Evolutionary conservation across 2,888 invertebrate genomes (phyloP), one percentile per base, ranked within the genome.

Genomic region (Clusia tigrina): DNA sequence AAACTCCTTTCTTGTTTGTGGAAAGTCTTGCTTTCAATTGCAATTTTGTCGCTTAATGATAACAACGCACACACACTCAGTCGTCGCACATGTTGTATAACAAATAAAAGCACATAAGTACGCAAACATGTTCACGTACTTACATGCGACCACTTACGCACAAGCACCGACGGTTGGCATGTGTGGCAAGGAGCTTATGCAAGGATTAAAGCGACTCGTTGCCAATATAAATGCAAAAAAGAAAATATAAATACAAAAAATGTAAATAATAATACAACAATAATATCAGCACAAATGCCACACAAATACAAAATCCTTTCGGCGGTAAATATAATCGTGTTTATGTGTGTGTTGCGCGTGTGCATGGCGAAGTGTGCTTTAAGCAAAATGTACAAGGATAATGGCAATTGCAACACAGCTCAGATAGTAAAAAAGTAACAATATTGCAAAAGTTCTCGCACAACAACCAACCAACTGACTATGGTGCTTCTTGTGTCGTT

Each of bases 241-340:
- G 2, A 42, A 42, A 5, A n/a, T n/a, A n/a, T n/a, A n/a, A n/a
- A n/a, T n/a, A n/a, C n/a, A n/a, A n/a, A n/a, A n/a, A n/a, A n/a
- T n/a, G n/a, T n/a, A n/a, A n/a, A n/a, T n/a, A n/a, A n/a, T n/a
- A n/a, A n/a, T 3, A 42, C 42, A 42, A 42, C 32, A 32, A 32
- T 12, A 32, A 32, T 5, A 32, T 32, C 5, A 32, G 5, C 5
- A 42, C 3, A 42, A 42, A 42, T n/a, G 42, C 42, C 42, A n/a
- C 42, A 42, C n/a, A 32, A 42, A 42, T 42, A 23, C 52, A 52
- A 22, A 52, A 52, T 22, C 52, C n/a, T 52, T 52, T 22, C 17
- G 22, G 22, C 32, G 32, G 32, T 9, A 32, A 32, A 32, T 32
- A 32, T 32, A 12, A 32, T n/a, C n/a, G 32, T 32, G 32, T 32